Conservation (phyloP, 2,113 vertebrate species). For the Eptesicus fuscus region DNA sequence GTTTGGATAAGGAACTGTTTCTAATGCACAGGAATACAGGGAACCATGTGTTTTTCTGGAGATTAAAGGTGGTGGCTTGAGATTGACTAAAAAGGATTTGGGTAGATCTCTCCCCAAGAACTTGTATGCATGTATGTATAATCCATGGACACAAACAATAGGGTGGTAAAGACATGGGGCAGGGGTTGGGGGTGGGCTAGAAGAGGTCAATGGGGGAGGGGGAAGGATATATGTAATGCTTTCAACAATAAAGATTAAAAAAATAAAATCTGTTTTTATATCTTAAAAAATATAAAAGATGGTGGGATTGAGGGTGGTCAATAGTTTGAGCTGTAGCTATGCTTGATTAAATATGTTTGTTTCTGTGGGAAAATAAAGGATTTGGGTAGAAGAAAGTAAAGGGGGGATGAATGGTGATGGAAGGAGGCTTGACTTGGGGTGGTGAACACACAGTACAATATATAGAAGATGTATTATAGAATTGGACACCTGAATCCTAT, state of each 20-base stretch:
- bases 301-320: background rate
- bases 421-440: background rate
- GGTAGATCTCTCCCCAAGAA: too few relatives aligned
- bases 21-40: constrained; percentile 15
- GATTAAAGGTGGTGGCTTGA: background rate
- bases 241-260: too few relatives aligned
- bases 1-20: constrained; percentile 57
- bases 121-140: too few relatives aligned
- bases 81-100: constrained; percentile 1
- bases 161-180: too few relatives aligned
- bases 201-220: too few relatives aligned
- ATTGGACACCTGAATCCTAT: background rate
- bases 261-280: too few relatives aligned
- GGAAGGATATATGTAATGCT: too few relatives aligned
- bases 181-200: too few relatives aligned
- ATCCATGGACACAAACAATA: too few relatives aligned
- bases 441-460: background rate
- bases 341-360: background rate
- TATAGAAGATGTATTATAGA: background rate
- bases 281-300: background rate
- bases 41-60: constrained; percentile 3
- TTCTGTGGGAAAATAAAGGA: background rate
- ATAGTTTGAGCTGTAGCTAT: background rate
- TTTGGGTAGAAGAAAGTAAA: background rate
- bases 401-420: background rate